Conservation (phyloP, 2,113 vertebrate genomes). For the Siniperca knerii region DNA sequence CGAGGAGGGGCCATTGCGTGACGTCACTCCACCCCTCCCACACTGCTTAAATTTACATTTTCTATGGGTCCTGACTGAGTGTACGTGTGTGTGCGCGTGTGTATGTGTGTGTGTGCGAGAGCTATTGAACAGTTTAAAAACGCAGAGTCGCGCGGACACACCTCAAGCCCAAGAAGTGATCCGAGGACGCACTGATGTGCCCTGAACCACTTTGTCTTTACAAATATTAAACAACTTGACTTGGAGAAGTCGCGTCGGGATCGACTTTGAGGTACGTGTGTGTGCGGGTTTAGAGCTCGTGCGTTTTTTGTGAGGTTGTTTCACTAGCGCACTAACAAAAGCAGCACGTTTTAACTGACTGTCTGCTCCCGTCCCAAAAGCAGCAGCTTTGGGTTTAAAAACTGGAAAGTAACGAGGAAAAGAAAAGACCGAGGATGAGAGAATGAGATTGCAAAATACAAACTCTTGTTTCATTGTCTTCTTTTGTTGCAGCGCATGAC, state of each 20-base stretch:
- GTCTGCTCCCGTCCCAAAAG: background rate
- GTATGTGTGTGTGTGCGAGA: conserved; percentile 8
- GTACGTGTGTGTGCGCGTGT: conserved; percentile 28
- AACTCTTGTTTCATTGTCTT: conserved; percentile 80
- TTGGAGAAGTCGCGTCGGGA: conserved; percentile 71
- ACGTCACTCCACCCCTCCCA: conserved; percentile 74
- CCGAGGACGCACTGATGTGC: conserved; percentile 60
- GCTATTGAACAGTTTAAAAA: conserved; percentile 71
- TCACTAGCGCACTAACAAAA: conserved; percentile 76
- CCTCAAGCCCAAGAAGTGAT: conserved; percentile 73
- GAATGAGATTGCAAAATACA: conserved; percentile 60
- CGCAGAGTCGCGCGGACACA: conserved; percentile 71
- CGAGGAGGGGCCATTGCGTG: conserved; percentile 19
- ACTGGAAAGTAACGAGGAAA: conserved; percentile 19
- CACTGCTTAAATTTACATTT: conserved; percentile 81
- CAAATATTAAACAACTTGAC: conserved; percentile 66
- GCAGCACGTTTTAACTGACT: conserved; percentile 47
- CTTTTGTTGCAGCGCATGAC: conserved; percentile 76
- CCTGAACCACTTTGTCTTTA: conserved; percentile 63
- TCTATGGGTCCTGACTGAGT: conserved; percentile 76
- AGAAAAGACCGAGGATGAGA: background rate
- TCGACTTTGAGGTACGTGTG: conserved; percentile 80
- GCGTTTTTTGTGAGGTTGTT: conserved; percentile 44
- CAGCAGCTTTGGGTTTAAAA: conserved; percentile 1
- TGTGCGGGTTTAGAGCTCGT: conserved; percentile 44